Percentiles rank a stretch among this genome's conserved stretches.
phyloP scores from a whole-genome alignment of 2,113 vertebrate genomes.

The Shinisaurus crocodilurus region DNA sequence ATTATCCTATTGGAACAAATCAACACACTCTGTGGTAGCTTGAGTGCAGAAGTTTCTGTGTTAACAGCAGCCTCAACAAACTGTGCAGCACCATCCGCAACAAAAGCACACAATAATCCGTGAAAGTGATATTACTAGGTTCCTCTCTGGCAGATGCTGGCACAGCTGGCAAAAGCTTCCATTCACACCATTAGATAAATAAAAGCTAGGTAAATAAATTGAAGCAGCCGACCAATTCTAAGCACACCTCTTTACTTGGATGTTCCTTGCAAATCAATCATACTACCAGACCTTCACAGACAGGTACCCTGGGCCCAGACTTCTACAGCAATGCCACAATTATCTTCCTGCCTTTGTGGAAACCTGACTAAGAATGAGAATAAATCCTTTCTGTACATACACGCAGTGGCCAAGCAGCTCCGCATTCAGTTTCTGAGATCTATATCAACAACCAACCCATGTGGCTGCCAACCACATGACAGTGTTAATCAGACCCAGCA shows the following conservation, averaged over 20 bases:
- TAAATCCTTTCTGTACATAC: not conserved
- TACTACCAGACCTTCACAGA: not conserved
- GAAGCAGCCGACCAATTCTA: not conserved
- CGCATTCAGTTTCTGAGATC: not conserved
- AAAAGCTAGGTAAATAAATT: not conserved
- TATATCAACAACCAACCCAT: not conserved
- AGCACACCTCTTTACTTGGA: not conserved
- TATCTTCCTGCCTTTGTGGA: not conserved
- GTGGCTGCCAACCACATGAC: not conserved
- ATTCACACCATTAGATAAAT: not conserved
- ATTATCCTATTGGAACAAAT: not conserved
- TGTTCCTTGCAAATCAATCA: not conserved
- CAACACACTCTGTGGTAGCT: not conserved
- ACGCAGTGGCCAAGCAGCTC: not conserved
- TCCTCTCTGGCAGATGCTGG: not conserved
- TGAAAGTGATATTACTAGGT: not conserved
- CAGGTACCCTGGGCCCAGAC: too few relatives aligned
- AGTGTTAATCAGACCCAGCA: not conserved
- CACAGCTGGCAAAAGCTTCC: not conserved
- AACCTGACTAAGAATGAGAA: not conserved
- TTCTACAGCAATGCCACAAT: not conserved
- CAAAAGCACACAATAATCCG: not conserved
- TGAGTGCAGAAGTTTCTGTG: not conserved
- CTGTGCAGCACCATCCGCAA: not conserved
- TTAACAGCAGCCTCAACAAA: not conserved